Base-by-base conservation (phyloP, 2,797 vertebrate species). In the Australoheros facetus region DNA sequence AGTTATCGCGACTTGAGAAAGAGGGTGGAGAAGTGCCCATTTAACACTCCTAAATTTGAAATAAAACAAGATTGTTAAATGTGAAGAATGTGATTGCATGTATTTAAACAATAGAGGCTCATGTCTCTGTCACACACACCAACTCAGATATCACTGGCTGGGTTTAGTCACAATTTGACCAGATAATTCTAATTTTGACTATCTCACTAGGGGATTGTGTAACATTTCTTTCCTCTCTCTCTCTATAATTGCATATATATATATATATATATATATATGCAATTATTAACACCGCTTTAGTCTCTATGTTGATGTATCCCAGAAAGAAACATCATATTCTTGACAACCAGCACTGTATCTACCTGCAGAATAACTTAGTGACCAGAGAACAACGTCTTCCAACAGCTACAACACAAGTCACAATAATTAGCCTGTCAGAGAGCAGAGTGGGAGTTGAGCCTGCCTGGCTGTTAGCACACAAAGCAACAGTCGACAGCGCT, bases 371-470 rank as follows among this genome's bases (percentile, higher is more conserved):
- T 26, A 26, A 57, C 54, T 11, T 32, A 2, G 56, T 21, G 42
- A 74, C 56, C 76, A 26, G 56, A 73, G 42, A 83, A 77, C 71
- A 58, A 21, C 14, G 9, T 79, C 74, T 55, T 82, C 75, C 39
- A 73, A 51, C 80, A 66, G 77, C 74, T 45, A 32, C 69, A 62
- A 75, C 74, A 76, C 59, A 7, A 89, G 86, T 69, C 56, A 8
- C 72, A 82, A 87, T 91, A 91, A 93, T 93, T 89, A 88, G 89
- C 76, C 85, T 72, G 88, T 87, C 39, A 71, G 75, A 62, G 83
- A 87, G 82, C 57, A 23, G 79, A 88, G 87, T 89, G 89, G 88
- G 88, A 90, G 88, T 83, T 1, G 64, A 88, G 85, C 71, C 85
- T 48, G 77, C 78, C 79, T 84, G 85, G 86, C 89, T 85, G 89